phyloP scores from a whole-genome alignment of 2,113 vertebrate species.

The Cryptoleucopteryx plumbea region DNA sequence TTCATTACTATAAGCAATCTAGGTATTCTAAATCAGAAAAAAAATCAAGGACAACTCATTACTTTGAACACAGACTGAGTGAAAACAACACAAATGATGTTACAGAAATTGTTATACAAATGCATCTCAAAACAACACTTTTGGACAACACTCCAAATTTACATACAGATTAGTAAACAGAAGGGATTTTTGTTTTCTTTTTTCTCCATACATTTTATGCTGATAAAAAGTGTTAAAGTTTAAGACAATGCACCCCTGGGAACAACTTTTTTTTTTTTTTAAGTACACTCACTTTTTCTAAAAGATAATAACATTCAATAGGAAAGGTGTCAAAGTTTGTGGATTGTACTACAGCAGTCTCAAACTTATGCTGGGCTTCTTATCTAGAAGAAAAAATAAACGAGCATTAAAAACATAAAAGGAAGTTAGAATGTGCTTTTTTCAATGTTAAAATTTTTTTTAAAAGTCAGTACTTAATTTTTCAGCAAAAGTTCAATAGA shows the following conservation, averaged over 20 bases:
- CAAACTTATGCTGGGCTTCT: neutral
- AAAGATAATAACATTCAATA: neutral
- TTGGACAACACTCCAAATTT: neutral
- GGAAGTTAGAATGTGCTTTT: neutral
- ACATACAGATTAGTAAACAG: neutral
- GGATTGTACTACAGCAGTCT: neutral
- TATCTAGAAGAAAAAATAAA: neutral
- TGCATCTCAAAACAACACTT: neutral
- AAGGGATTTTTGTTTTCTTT: neutral
- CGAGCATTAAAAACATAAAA: neutral
- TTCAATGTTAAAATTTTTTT: neutral
- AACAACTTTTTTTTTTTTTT: neutral
- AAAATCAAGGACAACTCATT: neutral
- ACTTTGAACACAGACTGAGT: neutral
- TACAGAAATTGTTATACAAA: neutral
- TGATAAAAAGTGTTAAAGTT: neutral
- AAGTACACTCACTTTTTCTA: conserved; percentile 33
- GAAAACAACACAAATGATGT: neutral
- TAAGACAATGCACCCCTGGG: neutral
- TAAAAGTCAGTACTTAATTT: neutral
- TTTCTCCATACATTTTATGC: neutral
- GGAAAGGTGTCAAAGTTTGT: neutral
- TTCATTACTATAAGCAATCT: neutral
- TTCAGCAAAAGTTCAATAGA: neutral
- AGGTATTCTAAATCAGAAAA: neutral